Conservation (phyloP, 2,888 invertebrate species). For the Adelognathus sp. region DNA sequence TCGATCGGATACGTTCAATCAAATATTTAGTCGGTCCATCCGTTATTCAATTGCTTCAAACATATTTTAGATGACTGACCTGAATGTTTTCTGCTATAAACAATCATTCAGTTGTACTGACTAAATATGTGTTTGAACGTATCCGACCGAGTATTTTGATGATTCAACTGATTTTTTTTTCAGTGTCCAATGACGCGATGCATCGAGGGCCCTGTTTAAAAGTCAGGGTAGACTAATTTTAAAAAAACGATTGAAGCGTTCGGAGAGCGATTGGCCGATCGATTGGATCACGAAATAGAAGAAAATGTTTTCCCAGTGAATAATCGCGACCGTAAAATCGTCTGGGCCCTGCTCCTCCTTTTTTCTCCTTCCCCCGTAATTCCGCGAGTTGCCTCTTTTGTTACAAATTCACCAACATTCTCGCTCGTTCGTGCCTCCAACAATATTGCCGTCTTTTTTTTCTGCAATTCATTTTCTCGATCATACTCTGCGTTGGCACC, state of each 20-base stretch:
- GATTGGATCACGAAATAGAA: constrained; percentile 20
- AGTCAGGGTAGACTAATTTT: not conserved
- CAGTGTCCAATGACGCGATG: not conserved
- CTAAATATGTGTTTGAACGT: no score
- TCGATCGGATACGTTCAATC: no score
- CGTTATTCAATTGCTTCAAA: no score
- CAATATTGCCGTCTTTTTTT: not conserved
- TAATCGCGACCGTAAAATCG: constrained; percentile 21
- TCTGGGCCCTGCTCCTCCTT: no score
- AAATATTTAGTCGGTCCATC: no score
- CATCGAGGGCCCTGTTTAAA: not conserved
- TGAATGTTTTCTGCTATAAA: not conserved
- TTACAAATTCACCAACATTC: constrained; percentile 13
- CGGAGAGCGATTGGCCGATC: not conserved
- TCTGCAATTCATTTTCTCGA: not conserved
- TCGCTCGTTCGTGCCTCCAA: constrained; percentile 5
- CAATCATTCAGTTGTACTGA: not conserved
- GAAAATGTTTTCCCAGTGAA: constrained; percentile 43
- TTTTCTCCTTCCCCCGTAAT: constrained; percentile 2
- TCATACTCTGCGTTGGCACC: not conserved
- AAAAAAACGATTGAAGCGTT: constrained; percentile 1
- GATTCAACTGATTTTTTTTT: no score
- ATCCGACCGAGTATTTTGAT: no score
- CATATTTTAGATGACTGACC: not conserved
- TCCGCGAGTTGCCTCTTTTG: not conserved